Percentiles rank a stretch among this genome's conserved stretches.
Evolutionary conservation across 2,888 invertebrate genomes (phyloP).

Genomic region (Epinotia brunnichana): DNA sequence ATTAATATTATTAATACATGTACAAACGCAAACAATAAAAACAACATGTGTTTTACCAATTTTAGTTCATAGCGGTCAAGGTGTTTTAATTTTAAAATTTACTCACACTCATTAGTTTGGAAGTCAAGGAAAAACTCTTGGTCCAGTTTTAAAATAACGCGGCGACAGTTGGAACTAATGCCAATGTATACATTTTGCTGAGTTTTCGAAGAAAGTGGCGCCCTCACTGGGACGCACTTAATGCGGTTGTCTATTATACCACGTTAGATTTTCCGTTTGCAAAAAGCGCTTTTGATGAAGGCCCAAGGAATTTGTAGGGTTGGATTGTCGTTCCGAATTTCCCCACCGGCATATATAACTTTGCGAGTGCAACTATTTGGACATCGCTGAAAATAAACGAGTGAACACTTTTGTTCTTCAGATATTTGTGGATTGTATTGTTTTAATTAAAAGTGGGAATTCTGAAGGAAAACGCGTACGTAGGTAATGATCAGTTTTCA

Average conservation of each 20-base stretch:
- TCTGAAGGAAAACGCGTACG: conserved; percentile 24
- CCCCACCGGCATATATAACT: conserved; percentile 17
- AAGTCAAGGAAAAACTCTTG: conserved; percentile 34
- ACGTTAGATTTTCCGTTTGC: conserved; percentile 10
- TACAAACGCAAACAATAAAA: conserved; percentile 22
- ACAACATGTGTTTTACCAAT: conserved; percentile 18
- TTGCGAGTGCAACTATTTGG: conserved; percentile 36
- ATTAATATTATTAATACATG: too few species aligned
- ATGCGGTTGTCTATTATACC: conserved; percentile 9
- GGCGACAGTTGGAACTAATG: conserved; percentile 26
- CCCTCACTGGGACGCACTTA: conserved; percentile 22
- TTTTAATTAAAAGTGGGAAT: conserved; percentile 38
- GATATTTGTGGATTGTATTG: conserved; percentile 39
- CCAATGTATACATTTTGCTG: background rate
- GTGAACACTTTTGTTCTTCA: conserved; percentile 38
- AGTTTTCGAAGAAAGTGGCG: conserved; percentile 22
- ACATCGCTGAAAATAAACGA: conserved; percentile 45
- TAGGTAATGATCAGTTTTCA: background rate
- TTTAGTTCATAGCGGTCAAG: conserved; percentile 42
- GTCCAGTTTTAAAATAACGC: background rate
- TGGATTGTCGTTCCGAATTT: background rate
- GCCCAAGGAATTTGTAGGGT: conserved; percentile 4
- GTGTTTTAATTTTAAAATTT: conserved; percentile 34
- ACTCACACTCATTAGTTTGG: conserved; percentile 35
- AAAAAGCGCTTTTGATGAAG: background rate